phyloP scores from a whole-genome alignment of 2,888 invertebrate genomes.

The Brenthis ino region DNA sequence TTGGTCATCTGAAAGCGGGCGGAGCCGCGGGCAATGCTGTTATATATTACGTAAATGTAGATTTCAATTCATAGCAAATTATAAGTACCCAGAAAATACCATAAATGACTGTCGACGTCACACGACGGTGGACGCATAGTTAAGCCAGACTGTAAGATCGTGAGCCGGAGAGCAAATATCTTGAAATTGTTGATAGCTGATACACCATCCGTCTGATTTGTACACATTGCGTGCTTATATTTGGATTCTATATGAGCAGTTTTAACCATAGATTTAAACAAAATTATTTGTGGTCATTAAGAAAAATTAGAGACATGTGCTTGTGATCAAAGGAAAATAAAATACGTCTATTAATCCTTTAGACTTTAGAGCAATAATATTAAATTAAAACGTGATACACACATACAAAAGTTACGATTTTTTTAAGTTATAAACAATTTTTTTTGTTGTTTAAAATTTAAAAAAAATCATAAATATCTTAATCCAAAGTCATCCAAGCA shows the following conservation, averaged over 20 bases:
- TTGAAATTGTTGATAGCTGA: conserved; percentile 76
- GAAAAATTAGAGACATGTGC: not conserved
- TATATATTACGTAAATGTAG: no score
- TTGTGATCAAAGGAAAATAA: not conserved
- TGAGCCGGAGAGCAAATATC: conserved; percentile 65
- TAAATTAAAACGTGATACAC: no score
- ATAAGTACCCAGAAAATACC: conserved; percentile 43
- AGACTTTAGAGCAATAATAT: no score
- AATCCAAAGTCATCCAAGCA: no score
- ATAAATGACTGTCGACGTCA: conserved; percentile 40
- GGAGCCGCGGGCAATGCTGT: no score
- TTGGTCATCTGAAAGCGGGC: no score
- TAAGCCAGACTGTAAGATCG: conserved; percentile 38
- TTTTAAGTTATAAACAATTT: no score
- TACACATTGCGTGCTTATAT: conserved; percentile 59
- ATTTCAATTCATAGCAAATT: not conserved
- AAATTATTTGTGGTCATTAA: not conserved
- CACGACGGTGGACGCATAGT: conserved; percentile 35
- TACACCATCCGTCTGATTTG: conserved; percentile 75
- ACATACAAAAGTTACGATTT: no score
- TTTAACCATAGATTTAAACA: conserved; percentile 24
- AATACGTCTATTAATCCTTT: no score
- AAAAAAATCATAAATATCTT: no score
- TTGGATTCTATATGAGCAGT: conserved; percentile 51
- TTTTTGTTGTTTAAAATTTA: no score